Base-by-base conservation (phyloP, 2,888 invertebrate species). In the Nemurella pictetii region DNA sequence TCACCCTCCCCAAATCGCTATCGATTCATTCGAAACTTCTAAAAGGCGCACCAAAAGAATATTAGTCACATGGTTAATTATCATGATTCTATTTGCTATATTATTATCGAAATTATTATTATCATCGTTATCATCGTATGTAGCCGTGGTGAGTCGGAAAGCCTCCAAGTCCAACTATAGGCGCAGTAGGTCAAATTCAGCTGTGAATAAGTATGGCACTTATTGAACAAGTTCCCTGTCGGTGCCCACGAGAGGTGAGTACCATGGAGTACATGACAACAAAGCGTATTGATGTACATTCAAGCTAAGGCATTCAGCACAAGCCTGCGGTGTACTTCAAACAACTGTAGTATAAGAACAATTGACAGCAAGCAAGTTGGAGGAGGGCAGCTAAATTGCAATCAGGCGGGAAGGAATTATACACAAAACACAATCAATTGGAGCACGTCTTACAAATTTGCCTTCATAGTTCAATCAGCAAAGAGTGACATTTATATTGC, bases 301-400 rank as follows among this genome's bases (percentile, higher is more conserved):
- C 55, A 75, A 75, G 75, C 75, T 75, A 75, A 75, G 7, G 75
- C 75, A 75, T 75, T 75, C 75, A 75, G 75, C 75, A 75, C n/a
- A 75, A 75, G 75, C 75, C 28, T 75, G 75, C 55, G 20, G 55
- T 75, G 75, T 75, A 75, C 75, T 75, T 28, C 27, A 25, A 75
- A 75, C 27, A 75, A 75, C 75, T 75, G 75, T n/a, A n/a, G n/a
- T 75, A 75, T 75, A 75, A 75, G 75, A 75, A 20, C 75, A 26
- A 75, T 27, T 28, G 28, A 28, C 26, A 27, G 75, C 75, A 75
- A 75, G 75, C 75, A 75, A 2, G 9, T 27, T 75, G 12, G 9
- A 0, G 28, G 28, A 15, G 75, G 75, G 27, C 2, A 28, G 75
- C 26, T 27, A 75, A 75, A 7, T 75, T 75, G 26, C 75, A 75